phyloP scores from a whole-genome alignment of 2,888 invertebrate species.

The Scaeva pyrastri region DNA sequence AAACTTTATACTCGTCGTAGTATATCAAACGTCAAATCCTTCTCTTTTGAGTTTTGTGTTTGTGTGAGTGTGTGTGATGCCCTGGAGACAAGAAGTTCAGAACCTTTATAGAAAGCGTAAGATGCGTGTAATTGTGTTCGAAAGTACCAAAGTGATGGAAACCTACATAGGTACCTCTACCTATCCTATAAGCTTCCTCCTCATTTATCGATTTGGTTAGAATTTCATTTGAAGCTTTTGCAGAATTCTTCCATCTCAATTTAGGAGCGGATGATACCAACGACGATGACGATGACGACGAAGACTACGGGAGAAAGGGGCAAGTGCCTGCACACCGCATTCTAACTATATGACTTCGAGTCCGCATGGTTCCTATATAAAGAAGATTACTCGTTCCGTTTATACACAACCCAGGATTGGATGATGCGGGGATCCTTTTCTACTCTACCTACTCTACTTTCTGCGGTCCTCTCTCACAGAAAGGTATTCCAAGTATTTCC shows the following conservation, averaged over 20 bases:
- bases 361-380: background rate
- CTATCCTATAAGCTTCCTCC: background rate
- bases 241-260: conserved; percentile 59
- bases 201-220: conserved; percentile 42
- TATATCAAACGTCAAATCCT: conserved; percentile 42
- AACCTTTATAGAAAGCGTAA: background rate
- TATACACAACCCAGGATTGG: background rate
- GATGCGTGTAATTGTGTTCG: conserved; percentile 19
- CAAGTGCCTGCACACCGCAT: background rate
- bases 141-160: background rate
- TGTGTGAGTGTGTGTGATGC: no score
- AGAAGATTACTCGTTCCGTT: background rate
- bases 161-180: background rate
- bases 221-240: conserved; percentile 67
- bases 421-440: background rate
- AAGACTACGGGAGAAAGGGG: background rate
- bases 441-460: background rate
- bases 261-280: background rate
- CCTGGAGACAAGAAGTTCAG: background rate
- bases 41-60: background rate
- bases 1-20: no score
- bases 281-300: no score
- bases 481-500: conserved; percentile 62
- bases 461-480: background rate
- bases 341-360: background rate